These are phyloP conservation scores for Cyanistes caeruleus DNA, from an alignment of 2,113 vertebrate species.

Conservation along the genomic window DNA sequence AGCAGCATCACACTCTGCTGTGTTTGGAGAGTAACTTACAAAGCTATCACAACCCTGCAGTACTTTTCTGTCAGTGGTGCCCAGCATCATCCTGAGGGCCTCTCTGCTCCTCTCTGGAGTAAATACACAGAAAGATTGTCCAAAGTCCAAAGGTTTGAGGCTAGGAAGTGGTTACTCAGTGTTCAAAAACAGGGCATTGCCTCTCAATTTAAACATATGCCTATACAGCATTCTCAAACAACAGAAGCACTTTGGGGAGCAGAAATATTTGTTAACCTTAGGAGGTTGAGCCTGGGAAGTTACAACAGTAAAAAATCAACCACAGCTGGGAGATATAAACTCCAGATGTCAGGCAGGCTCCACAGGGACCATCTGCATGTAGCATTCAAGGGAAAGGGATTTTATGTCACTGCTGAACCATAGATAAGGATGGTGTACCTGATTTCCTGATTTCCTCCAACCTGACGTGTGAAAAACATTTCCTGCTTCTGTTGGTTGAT, in stretches of 20 bases:
- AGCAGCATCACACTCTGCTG: not conserved
- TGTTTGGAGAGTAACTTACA: not conserved
- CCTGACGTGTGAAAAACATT: not conserved
- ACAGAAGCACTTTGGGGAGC: not conserved
- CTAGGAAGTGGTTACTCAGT: not conserved
- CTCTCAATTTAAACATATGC: not conserved
- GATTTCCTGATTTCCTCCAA: not conserved
- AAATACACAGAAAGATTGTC: not conserved
- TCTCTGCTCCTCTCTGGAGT: not conserved
- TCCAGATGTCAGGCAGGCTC: not conserved
- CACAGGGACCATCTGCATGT: fast-evolving
- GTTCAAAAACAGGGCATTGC: not conserved
- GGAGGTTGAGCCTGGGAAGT: not conserved
- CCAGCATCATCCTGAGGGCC: not conserved
- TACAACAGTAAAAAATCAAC: not conserved
- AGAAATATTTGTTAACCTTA: not conserved
- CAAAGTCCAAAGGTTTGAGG: not conserved
- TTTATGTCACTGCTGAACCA: not conserved
- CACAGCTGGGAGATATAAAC: not conserved
- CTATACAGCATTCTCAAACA: not conserved
- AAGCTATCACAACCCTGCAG: not conserved
- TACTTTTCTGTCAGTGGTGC: not conserved
- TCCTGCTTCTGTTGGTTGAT: not conserved
- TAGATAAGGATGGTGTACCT: not conserved
- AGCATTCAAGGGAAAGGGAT: not conserved